phyloP scores from a whole-genome alignment of 1,140 invertebrate species.

The Pomacea maculata region DNA sequence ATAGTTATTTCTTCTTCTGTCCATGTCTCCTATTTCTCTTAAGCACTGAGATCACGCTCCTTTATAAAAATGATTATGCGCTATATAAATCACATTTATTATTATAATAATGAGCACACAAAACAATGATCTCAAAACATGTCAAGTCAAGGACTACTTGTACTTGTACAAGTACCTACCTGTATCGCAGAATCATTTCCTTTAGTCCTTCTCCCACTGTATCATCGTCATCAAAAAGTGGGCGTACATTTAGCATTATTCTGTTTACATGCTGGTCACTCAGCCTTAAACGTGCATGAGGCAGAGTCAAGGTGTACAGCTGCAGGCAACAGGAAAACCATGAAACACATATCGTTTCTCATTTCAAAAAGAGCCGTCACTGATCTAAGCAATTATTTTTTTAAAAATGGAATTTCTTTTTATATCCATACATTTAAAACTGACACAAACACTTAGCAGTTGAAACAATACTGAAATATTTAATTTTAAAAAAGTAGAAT shows the following conservation, averaged over 20 bases:
- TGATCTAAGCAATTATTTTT: not conserved
- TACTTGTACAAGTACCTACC: slow-evolving; percentile 9
- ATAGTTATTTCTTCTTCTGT: too few species aligned
- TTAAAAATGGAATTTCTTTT: not conserved
- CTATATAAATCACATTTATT: too few species aligned
- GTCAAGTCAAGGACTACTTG: too few species aligned
- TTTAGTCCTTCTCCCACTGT: slow-evolving; percentile 26
- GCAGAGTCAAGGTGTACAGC: slow-evolving; percentile 32
- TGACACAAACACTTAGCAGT: not conserved
- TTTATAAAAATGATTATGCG: too few species aligned
- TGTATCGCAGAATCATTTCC: slow-evolving; percentile 31
- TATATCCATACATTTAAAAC: not conserved
- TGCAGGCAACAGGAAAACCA: not conserved
- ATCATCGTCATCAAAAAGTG: slow-evolving; percentile 20
- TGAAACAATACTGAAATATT: not conserved
- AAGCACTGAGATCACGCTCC: too few species aligned
- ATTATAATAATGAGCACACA: too few species aligned
- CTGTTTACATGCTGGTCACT: slow-evolving; percentile 12
- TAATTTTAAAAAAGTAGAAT: too few species aligned
- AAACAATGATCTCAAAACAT: too few species aligned
- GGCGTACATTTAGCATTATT: slow-evolving; percentile 23
- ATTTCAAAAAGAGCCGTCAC: too few species aligned
- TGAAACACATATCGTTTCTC: too few species aligned
- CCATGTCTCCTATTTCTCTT: too few species aligned
- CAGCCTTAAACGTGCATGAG: slow-evolving; percentile 7